Evolutionary conservation across 1,140 invertebrate species (phyloP).

Genomic region (Meteorus sp.): DNA sequence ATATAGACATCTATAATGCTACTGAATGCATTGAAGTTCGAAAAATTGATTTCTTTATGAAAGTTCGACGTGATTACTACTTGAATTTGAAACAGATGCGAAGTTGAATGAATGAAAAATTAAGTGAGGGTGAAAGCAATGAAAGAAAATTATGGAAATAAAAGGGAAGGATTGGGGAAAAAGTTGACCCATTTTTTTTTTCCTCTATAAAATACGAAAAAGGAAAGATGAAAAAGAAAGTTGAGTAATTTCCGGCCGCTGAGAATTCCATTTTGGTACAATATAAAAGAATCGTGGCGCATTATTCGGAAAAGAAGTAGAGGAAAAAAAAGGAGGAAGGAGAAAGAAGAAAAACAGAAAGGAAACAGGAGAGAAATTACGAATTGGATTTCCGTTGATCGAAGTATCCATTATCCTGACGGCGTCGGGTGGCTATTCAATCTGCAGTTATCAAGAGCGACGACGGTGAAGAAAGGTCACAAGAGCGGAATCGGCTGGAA

Average conservation of each 20-base stretch:
- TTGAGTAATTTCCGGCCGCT: slow-evolving; percentile 25
- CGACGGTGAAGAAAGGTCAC: slow-evolving; percentile 21
- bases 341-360: not conserved
- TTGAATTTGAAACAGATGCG: too few relatives aligned
- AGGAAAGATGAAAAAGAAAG: slow-evolving; percentile 8
- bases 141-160: slow-evolving; percentile 1
- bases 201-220: not conserved
- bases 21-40: too few relatives aligned
- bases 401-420: slow-evolving; percentile 26
- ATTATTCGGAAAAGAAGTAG: too few relatives aligned
- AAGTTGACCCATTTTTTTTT: slow-evolving; percentile 4
- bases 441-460: slow-evolving; percentile 26
- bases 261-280: slow-evolving; percentile 19
- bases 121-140: too few relatives aligned
- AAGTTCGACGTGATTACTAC: too few relatives aligned
- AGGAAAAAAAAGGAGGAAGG: not conserved
- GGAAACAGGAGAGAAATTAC: slow-evolving; percentile 21
- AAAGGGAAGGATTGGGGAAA: not conserved
- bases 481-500: slow-evolving; percentile 18
- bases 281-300: slow-evolving; percentile 4
- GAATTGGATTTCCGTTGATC: slow-evolving; percentile 26
- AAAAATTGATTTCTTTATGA: too few relatives aligned
- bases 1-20: too few relatives aligned
- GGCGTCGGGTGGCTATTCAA: slow-evolving; percentile 26
- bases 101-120: too few relatives aligned